phyloP scores from a whole-genome alignment of 2,888 invertebrate genomes.

The Cheilosia soror region DNA sequence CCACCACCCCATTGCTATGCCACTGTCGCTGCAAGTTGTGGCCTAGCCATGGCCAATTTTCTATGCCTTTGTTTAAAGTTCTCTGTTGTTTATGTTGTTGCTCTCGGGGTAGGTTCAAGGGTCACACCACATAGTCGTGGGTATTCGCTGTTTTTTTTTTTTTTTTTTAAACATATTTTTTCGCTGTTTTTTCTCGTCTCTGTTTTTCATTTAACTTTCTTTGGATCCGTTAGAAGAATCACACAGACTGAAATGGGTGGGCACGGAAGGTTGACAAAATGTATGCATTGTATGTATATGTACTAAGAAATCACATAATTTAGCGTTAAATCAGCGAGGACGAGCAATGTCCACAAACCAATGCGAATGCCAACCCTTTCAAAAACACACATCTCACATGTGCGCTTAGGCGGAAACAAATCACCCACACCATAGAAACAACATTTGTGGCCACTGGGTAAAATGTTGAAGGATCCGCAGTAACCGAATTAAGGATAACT shows the following conservation, averaged over 20 bases:
- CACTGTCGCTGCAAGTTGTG: slow-evolving; percentile 47
- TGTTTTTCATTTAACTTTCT: slow-evolving; percentile 57
- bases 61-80: slow-evolving; percentile 70
- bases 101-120: slow-evolving; percentile 34
- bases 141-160: slow-evolving; percentile 6
- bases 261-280: slow-evolving; percentile 7
- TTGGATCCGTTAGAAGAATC: slow-evolving; percentile 61
- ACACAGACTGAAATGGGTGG: not conserved
- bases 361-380: slow-evolving; percentile 64
- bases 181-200: slow-evolving; percentile 14
- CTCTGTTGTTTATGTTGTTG: slow-evolving; percentile 66
- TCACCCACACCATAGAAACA: slow-evolving; percentile 63
- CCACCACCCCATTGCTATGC: slow-evolving; percentile 14
- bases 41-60: slow-evolving; percentile 67
- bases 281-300: slow-evolving; percentile 33
- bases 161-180: slow-evolving; percentile 57
- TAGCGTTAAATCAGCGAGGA: slow-evolving; percentile 68
- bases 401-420: slow-evolving; percentile 71
- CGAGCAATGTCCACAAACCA: slow-evolving; percentile 37
- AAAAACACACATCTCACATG: slow-evolving; percentile 75
- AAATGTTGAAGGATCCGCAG: slow-evolving; percentile 75
- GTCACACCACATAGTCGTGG: slow-evolving; percentile 54
- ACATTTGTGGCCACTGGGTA: slow-evolving; percentile 75
- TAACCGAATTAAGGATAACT: slow-evolving; percentile 76
- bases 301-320: slow-evolving; percentile 73